phyloP scores from a whole-genome alignment of 1,140 invertebrate genomes.

The Drosophila trapezifrons region DNA sequence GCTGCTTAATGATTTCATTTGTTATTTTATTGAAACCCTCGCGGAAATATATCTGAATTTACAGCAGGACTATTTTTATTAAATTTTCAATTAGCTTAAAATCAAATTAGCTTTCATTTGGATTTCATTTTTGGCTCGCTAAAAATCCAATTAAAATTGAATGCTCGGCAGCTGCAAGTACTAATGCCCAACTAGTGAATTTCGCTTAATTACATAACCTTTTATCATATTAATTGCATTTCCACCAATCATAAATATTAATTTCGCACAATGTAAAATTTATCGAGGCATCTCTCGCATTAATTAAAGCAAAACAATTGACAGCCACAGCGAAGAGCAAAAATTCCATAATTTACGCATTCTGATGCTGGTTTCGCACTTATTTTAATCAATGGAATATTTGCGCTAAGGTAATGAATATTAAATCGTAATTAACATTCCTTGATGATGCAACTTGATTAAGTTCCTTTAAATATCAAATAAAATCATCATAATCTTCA shows the following conservation, averaged over 20 bases:
- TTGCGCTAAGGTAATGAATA: not conserved
- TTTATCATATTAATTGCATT: constrained; percentile 61
- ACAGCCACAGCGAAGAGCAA: constrained; percentile 19
- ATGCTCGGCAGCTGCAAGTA: constrained; percentile 1
- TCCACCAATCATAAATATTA: constrained; percentile 58
- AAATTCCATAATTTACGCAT: constrained; percentile 26
- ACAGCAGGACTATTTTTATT: not conserved
- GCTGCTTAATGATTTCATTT: constrained; percentile 24
- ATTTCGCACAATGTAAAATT: constrained; percentile 48
- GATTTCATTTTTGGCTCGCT: not conserved
- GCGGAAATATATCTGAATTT: constrained; percentile 1
- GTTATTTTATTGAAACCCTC: constrained; percentile 4
- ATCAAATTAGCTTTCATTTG: not conserved
- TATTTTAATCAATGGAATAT: constrained; percentile 7
- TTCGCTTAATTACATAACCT: constrained; percentile 49
- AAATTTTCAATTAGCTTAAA: constrained; percentile 20
- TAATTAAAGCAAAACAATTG: constrained; percentile 53
- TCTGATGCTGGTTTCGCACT: not conserved
- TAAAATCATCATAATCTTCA: constrained; percentile 3
- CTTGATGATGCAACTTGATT: not conserved
- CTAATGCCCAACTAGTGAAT: constrained; percentile 17
- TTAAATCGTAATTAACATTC: constrained; percentile 5
- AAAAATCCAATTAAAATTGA: constrained; percentile 35
- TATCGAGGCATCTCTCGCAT: constrained; percentile 43
- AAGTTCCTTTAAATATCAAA: not conserved